Evolutionary conservation across 2,113 vertebrate species (phyloP), one percentile per base, ranked within the genome.

Genomic region (Pseudorectes ferrugineus): DNA sequence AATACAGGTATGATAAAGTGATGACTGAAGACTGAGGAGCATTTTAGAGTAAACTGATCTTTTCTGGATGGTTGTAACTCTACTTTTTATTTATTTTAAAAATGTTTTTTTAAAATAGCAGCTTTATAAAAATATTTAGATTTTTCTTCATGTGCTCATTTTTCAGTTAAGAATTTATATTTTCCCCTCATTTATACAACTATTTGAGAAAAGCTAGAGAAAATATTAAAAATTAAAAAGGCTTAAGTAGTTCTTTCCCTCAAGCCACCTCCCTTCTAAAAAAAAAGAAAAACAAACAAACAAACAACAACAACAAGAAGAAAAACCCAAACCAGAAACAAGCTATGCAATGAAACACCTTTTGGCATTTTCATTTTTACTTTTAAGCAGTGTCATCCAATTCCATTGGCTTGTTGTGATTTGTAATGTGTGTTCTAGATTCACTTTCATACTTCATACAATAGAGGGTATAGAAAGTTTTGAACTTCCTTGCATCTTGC

Each of bases 1-100:
- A 35, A 97, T 98, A 49, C 95, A 97, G 98, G 98, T 99, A 80
- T 68, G 91, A 75, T 11, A 58, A 88, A 75, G 6, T 29, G 19
- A 51, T 48, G 38, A 51, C 22, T 46, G n/a, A 24, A 31, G 35
- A 22, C 6, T 36, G n/a, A 74, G 46, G 38, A 83, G 20, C 35
- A 38, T 84, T 85, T 62, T 48, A 63, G 48, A 42, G 54, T 45
- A 43, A 20, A 23, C 36, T 26, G 14, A 29, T 73, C 2, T 74
- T 68, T 85, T 67, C 59, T 43, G 21, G 10, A 40, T 89, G 24
- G 19, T 61, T 81, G 23, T 66, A 77, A 54, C 17, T 65, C 14
- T 54, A 26, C 7, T 54, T 43, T n/a, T 61, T 14, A 7, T 22
- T 66, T 10, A 6, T n/a, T 23, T n/a, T 7, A 2, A 7, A 31